Evolutionary conservation across 2,888 invertebrate genomes (phyloP), one percentile per base, ranked within the genome.

Genomic region (Colostygia pectinataria): DNA sequence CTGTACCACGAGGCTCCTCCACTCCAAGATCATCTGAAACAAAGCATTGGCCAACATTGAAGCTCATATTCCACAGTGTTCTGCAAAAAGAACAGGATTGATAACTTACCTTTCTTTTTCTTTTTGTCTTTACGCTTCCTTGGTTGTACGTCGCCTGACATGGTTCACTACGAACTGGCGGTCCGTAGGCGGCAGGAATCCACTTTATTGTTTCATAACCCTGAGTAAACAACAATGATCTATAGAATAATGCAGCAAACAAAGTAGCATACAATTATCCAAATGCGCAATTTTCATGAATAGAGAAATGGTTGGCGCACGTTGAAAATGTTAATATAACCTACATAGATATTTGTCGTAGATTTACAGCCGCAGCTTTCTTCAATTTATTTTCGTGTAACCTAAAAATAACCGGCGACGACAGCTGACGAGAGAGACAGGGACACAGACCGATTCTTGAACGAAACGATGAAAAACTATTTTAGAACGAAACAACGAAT

Each of bases 141-240:
- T 75, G 95, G 95, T 84, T 96, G 96, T 68, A 95, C 94, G 90
- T 96, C 96, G 68, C 95, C 95, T 80, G 96, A 96, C 96, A 96
- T 96, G 83, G 82, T 92, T 83, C 68, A 74, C 65, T 77, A 68
- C 65, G 60, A 71, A 72, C 80, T 84, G 83, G 78, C 84, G 81
- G 85, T 80, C 74, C 65, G 68, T 55, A 76, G 73, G 87, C 86
- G 84, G 77, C 81, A 77, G 77, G 75, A 71, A 71, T 64, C 59
- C 63, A 65, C 71, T 74, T 75, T 87, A 89, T 71, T 87, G 86
- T 85, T 87, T 89, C 89, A 89, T 90, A 88, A 89, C 88, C 83
- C 80, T 83, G 77, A 65, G 80, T 85, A 86, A 87, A 87, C 83
- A 87, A 81, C 68, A 71, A 68, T 71, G 67, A 70, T 68, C 67